Evolutionary conservation across 2,113 vertebrate species (phyloP), one percentile per base, ranked within the genome.

Genomic region (Danio rerio): DNA sequence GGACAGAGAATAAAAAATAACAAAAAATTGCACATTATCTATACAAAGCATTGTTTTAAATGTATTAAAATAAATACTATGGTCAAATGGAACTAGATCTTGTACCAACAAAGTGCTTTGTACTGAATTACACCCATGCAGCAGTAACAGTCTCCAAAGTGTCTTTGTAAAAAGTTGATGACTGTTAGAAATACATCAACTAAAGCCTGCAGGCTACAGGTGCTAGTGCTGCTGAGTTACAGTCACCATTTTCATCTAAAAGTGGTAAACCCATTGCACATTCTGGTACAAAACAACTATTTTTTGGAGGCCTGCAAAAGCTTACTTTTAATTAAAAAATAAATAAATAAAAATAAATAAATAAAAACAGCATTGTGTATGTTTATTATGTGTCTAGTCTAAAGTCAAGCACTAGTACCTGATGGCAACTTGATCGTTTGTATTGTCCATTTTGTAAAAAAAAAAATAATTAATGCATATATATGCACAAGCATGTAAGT

Each of bases 151-250:
- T 92, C 94, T 95, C 93, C 92, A 94, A 95, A 95, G 94, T 95
- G 95, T 95, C 95, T 95, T 95, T 93, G 94, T 88, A 90, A 91
- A 95, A 95, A 93, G 94, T 95, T 95, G 95, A 98, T 97, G 96
- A 96, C 93, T 90, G 92, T 91, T 94, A 90, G 95, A 94, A 95
- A 94, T 96, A 95, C 97, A 96, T 95, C 94, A 95, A 94, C 92
- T 88, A 91, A 91, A 93, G 91, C 93, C 96, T 96, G 92, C 92
- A 93, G 95, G 91, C 80, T 21, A 61, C 18, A 55, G 47, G 6
- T 45, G 96, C 96, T 95, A 94, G 96, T 95, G 94, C 92, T 93
- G 94, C 95, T 95, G 62, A 53, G 50, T 52, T 43, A n/a, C 15
- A 53, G 58, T 81, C 43, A 55, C 31, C 31, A 31, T 31, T 31